A percentile compares a stretch with the other conserved stretches of the same genome.
Evolutionary conservation across 2,888 invertebrate species (phyloP).

Genomic region (Cosmia trapezina): DNA sequence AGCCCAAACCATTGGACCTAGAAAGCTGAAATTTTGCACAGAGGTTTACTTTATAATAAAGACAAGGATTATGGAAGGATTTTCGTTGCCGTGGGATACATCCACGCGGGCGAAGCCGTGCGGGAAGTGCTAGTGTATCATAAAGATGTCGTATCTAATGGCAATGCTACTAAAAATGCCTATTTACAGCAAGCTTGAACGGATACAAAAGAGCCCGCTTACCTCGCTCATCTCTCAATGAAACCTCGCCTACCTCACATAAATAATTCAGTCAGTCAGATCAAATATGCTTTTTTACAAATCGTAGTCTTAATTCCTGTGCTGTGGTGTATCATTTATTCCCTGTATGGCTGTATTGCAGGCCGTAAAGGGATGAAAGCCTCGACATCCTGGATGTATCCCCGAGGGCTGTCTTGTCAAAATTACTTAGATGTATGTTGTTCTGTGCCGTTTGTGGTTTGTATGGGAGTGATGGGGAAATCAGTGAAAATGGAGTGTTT

Average conservation of each 20-base stretch:
- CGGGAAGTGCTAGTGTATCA: neutral
- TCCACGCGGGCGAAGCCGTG: too few species aligned
- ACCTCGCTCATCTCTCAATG: slow-evolving; percentile 10
- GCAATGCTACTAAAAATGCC: too few species aligned
- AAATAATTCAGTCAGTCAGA: slow-evolving; percentile 51
- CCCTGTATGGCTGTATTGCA: slow-evolving; percentile 47
- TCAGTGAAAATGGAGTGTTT: neutral
- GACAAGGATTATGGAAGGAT: too few species aligned
- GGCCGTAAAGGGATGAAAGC: slow-evolving; percentile 46
- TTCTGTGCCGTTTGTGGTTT: neutral
- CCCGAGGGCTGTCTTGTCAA: slow-evolving; percentile 38
- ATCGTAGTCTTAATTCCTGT: slow-evolving; percentile 53
- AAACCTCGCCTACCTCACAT: slow-evolving; percentile 24
- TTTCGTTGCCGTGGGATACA: too few species aligned
- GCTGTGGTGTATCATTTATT: slow-evolving; percentile 61
- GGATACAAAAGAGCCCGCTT: neutral
- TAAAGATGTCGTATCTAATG: neutral
- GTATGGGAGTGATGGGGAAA: too few species aligned
- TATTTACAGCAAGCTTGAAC: neutral
- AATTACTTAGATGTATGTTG: slow-evolving; percentile 21
- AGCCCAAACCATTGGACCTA: too few species aligned
- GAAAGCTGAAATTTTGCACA: too few species aligned
- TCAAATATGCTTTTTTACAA: slow-evolving; percentile 64
- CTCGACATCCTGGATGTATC: slow-evolving; percentile 22
- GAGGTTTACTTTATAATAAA: too few species aligned